These are phyloP conservation scores for Uria lomvia DNA, from an alignment of 2,113 vertebrate species.

Conservation along the genomic window DNA sequence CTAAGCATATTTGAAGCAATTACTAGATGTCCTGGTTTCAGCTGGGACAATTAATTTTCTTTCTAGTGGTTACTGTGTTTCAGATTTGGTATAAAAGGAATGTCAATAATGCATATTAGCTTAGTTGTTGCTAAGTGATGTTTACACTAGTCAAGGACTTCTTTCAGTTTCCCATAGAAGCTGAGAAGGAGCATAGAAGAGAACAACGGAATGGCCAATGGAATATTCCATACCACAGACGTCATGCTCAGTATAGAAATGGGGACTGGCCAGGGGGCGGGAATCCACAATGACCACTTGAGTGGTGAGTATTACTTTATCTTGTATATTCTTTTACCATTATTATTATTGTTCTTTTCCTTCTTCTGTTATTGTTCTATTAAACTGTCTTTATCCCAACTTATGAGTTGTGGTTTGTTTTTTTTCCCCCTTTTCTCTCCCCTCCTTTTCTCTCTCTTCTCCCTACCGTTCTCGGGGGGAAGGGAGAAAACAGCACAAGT, in stretches of 20 bases:
- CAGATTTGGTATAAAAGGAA: not conserved
- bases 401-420: no score
- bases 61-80: not conserved
- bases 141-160: not conserved
- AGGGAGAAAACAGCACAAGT: not conserved
- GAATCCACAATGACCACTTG: not conserved
- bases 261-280: no score
- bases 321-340: not conserved
- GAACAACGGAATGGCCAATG: not conserved
- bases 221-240: not conserved
- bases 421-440: not conserved
- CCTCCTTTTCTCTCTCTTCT: not conserved
- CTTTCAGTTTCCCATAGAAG: not conserved
- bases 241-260: not conserved
- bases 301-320: not conserved
- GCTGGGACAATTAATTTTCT: not conserved
- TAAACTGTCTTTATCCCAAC: not conserved
- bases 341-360: not conserved
- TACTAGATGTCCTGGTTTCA: not conserved
- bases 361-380: not conserved
- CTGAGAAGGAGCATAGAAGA: not conserved
- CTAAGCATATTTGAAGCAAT: not conserved
- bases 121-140: not conserved
- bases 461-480: not conserved
- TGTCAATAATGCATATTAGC: not conserved